A percentile compares a stretch with the other conserved stretches of the same genome.
phyloP scores from a whole-genome alignment of 30 jellyfish, hydroid and myxozoan species.

The Clytia hemisphaerica region DNA sequence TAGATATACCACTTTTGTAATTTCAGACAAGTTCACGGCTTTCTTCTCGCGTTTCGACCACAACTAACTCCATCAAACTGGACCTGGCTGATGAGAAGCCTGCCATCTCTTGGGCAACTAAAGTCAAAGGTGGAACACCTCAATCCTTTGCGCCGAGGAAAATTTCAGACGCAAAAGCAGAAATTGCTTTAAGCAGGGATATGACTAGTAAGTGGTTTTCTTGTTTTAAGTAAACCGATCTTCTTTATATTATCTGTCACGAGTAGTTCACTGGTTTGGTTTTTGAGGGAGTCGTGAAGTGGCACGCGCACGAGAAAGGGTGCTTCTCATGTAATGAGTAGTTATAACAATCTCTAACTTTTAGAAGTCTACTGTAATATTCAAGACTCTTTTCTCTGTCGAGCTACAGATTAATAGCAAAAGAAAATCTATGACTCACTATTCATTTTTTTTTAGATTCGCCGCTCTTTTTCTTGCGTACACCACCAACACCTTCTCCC shows the following conservation, averaged over 20 bases:
- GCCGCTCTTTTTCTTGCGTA: not conserved
- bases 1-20: no score
- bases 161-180: conserved; percentile 54
- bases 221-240: no score
- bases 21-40: not conserved
- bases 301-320: conserved; percentile 3
- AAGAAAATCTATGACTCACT: not conserved
- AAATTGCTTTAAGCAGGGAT: conserved; percentile 45
- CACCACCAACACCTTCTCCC: conserved; percentile 5
- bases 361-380: not conserved
- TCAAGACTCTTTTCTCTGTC: not conserved
- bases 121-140: conserved; percentile 59
- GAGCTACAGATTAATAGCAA: not conserved
- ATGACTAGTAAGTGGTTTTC: no score
- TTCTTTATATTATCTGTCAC: no score
- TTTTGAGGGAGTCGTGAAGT: conserved; percentile 12
- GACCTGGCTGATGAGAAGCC: conserved; percentile 23
- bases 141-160: conserved; percentile 49
- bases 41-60: conserved; percentile 22
- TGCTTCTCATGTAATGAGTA: not conserved
- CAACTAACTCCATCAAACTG: conserved; percentile 17
- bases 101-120: conserved; percentile 52
- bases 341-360: not conserved
- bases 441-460: not conserved
- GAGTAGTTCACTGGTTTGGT: no score